These are phyloP conservation scores for Hyperoplus lanceolatus DNA, from an alignment of 2,797 vertebrate genomes.

Conservation along the genomic window DNA sequence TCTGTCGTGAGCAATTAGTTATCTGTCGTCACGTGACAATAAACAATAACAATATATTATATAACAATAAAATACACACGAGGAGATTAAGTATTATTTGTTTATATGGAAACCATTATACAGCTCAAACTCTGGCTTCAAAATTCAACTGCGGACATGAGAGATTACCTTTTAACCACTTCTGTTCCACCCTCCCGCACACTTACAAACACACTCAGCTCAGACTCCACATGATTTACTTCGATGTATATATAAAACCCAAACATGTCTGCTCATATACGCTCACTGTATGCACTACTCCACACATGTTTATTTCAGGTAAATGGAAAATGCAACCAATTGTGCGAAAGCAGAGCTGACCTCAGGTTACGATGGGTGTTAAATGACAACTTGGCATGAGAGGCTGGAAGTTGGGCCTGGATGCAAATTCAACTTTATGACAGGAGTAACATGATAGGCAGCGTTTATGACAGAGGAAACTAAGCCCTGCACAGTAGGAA, in stretches of 20 bases:
- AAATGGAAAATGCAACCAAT: conserved; percentile 24
- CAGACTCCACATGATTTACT: conserved; percentile 65
- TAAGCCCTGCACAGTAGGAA: conserved; percentile 36
- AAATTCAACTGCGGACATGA: conserved; percentile 61
- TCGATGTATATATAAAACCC: conserved; percentile 50
- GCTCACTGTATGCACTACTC: conserved; percentile 1
- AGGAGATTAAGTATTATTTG: conserved; percentile 50
- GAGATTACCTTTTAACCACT: conserved; percentile 45
- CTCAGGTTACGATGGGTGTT: conserved; percentile 50
- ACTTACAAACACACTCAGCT: conserved; percentile 45
- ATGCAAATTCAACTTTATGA: conserved; percentile 48
- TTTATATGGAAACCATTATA: conserved; percentile 66
- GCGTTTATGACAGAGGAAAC: conserved; percentile 55
- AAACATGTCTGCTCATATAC: conserved; percentile 50
- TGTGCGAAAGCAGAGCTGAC: conserved; percentile 36
- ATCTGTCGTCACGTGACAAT: conserved; percentile 22
- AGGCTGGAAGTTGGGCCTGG: conserved; percentile 24
- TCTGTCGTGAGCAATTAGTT: conserved; percentile 26
- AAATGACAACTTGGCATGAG: conserved; percentile 56
- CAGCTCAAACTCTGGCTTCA: conserved; percentile 42
- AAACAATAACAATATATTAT: conserved; percentile 13
- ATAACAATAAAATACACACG: conserved; percentile 27
- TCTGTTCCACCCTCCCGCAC: conserved; percentile 26
- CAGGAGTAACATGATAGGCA: conserved; percentile 56
- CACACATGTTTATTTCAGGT: conserved; percentile 15